Conservation (phyloP, 2,888 invertebrate genomes). For the Podotricha telesiphe region DNA sequence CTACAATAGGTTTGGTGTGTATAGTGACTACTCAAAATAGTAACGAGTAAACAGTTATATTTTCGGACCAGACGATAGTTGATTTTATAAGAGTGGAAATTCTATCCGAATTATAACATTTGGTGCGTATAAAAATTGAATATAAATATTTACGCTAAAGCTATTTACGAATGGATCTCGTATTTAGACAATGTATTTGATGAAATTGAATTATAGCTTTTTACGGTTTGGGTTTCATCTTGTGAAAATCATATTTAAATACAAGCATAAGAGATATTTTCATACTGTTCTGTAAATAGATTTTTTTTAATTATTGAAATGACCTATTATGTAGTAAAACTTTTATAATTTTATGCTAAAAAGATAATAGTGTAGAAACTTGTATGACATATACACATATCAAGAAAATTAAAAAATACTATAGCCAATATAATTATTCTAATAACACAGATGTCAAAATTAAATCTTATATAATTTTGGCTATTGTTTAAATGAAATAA, state of each 20-base stretch:
- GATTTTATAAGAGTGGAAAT: conserved; percentile 19
- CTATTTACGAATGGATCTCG: neutral
- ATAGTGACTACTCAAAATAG: conserved; percentile 10
- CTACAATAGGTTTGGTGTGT: neutral
- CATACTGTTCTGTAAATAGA: too few relatives aligned
- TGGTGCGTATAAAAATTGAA: conserved; percentile 1
- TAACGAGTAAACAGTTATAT: conserved; percentile 12
- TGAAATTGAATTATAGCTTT: neutral
- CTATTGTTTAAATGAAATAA: too few relatives aligned
- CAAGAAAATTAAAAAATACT: too few relatives aligned
- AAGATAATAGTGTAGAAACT: too few relatives aligned
- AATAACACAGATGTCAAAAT: too few relatives aligned
- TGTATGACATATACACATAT: too few relatives aligned
- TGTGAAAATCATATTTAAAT: neutral
- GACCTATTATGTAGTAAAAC: too few relatives aligned
- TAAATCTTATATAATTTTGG: too few relatives aligned
- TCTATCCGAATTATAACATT: conserved; percentile 18
- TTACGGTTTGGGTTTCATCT: neutral
- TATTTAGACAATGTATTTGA: conserved; percentile 3
- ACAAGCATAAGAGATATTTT: too few relatives aligned
- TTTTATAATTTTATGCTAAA: too few relatives aligned
- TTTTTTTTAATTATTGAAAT: too few relatives aligned
- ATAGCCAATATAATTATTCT: too few relatives aligned
- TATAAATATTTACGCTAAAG: conserved; percentile 10
- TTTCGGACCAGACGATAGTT: conserved; percentile 11